phyloP scores from a whole-genome alignment of 2,888 invertebrate genomes.

The Hoplodrina ambigua region DNA sequence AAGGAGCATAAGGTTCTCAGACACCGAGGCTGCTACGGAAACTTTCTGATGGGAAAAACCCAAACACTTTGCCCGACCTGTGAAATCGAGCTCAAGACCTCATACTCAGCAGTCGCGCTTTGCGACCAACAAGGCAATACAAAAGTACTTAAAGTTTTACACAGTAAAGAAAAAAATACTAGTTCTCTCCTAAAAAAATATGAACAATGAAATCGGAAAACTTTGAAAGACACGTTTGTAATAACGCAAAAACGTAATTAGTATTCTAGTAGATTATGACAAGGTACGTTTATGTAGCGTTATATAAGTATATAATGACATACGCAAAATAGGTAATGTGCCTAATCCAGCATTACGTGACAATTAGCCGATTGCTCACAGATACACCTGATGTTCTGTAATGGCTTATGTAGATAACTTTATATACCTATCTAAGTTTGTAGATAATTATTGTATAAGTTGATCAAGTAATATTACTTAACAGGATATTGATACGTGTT shows the following conservation, averaged over 20 bases:
- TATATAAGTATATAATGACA: background rate
- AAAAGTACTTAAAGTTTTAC: too few relatives aligned
- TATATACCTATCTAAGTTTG: background rate
- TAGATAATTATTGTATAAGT: slow-evolving; percentile 5
- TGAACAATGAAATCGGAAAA: background rate
- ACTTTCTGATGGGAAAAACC: too few relatives aligned
- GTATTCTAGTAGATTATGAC: background rate
- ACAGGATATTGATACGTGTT: slow-evolving; percentile 9
- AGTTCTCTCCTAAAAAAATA: background rate
- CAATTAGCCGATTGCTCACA: slow-evolving; percentile 13
- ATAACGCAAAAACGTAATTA: slow-evolving; percentile 1
- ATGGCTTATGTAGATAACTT: background rate
- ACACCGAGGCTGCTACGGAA: too few relatives aligned
- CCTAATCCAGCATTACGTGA: slow-evolving; percentile 3
- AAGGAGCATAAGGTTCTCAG: too few relatives aligned
- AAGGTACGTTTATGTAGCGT: background rate
- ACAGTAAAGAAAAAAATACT: background rate
- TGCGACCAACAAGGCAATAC: too few relatives aligned
- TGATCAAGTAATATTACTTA: slow-evolving; percentile 12
- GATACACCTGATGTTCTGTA: slow-evolving; percentile 22
- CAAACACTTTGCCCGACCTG: too few relatives aligned
- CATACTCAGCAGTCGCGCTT: too few relatives aligned
- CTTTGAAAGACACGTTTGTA: background rate
- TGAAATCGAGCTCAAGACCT: too few relatives aligned
- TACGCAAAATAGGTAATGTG: background rate